A percentile compares a stretch with the other conserved stretches of the same genome.
Evolutionary conservation across 1,140 invertebrate genomes (phyloP).

Genomic region (Ceratosolen fusciceps): DNA sequence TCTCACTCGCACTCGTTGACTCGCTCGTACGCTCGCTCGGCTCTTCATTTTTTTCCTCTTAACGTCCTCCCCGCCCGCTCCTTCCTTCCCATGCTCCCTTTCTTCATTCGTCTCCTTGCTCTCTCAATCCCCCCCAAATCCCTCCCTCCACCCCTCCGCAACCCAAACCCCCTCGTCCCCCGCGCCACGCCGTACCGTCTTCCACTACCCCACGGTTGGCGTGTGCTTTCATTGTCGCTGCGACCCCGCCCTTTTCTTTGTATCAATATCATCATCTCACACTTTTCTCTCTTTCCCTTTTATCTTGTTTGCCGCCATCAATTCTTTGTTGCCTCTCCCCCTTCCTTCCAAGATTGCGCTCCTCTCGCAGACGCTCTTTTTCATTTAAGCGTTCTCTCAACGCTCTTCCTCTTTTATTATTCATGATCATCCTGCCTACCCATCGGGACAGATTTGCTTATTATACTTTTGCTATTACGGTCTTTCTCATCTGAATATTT

Average conservation of each 20-base stretch:
- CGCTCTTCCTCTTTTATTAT: not conserved
- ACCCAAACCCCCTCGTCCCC: too few species aligned
- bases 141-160: not conserved
- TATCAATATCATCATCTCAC: constrained; percentile 37
- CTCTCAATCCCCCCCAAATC: too few species aligned
- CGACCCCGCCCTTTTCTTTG: constrained; percentile 32
- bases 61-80: not conserved
- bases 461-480: too few species aligned
- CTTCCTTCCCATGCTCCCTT: not conserved
- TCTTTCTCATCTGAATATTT: too few species aligned
- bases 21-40: not conserved
- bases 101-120: constrained; percentile 16
- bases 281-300: constrained; percentile 3
- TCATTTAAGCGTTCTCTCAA: not conserved
- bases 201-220: too few species aligned
- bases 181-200: too few species aligned
- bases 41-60: not conserved
- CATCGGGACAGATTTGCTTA: too few species aligned
- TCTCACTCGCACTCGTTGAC: not conserved
- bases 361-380: not conserved
- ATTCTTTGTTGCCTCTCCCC: not conserved
- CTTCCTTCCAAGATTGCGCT: not conserved
- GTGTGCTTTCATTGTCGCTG: constrained; percentile 7
- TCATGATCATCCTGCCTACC: not conserved
- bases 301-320: constrained; percentile 9